phyloP scores from a whole-genome alignment of 2,797 vertebrate genomes.

The Bovichtus diacanthus region DNA sequence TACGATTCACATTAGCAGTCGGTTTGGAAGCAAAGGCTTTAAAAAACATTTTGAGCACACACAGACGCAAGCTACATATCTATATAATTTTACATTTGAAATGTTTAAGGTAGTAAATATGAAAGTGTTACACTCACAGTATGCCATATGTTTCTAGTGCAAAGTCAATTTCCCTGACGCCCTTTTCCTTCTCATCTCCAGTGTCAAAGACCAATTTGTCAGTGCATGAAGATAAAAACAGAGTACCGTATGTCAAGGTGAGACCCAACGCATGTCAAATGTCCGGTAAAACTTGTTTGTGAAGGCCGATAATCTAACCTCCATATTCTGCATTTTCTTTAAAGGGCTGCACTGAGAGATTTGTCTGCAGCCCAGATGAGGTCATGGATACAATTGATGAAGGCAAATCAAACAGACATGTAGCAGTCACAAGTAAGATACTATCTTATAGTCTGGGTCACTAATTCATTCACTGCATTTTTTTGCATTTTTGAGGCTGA shows the following conservation, averaged over 20 bases:
- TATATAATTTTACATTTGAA: neutral
- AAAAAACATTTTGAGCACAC: neutral
- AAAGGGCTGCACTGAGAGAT: conserved; percentile 97
- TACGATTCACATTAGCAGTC: too few species aligned
- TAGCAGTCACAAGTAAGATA: conserved; percentile 96
- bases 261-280: conserved; percentile 32
- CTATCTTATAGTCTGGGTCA: neutral
- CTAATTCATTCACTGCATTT: neutral
- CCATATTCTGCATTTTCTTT: neutral
- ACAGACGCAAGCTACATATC: neutral
- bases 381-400: conserved; percentile 99
- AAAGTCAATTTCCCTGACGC: neutral
- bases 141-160: neutral
- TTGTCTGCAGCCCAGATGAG: conserved; percentile 98
- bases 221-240: conserved; percentile 99
- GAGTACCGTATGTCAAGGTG: conserved; percentile 98
- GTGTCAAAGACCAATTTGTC: conserved; percentile 99
- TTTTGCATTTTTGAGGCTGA: neutral
- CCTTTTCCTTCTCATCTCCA: conserved; percentile 57
- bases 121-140: neutral
- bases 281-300: neutral
- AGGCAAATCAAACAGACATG: conserved; percentile 98
- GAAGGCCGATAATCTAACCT: neutral
- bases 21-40: neutral
- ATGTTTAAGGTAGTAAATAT: neutral